Evolutionary conservation across 2,888 invertebrate genomes (phyloP).

Genomic region (Melipona beecheii): DNA sequence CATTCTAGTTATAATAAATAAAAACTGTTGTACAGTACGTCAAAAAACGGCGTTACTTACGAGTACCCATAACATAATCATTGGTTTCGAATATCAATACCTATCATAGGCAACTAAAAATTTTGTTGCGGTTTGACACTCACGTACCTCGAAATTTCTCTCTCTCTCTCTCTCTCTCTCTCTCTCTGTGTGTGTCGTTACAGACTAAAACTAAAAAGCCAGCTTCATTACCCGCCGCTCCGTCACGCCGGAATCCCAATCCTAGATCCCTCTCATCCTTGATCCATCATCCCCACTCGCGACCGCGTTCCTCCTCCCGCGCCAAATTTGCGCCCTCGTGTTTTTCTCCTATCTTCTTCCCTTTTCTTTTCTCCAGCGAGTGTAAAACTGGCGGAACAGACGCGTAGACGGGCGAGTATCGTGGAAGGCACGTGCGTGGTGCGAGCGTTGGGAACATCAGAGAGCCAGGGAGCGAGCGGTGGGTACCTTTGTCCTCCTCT

Average conservation of each 20-base stretch:
- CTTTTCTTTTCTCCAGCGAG: background rate
- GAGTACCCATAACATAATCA: too few species aligned
- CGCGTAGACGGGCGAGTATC: slow-evolving; percentile 33
- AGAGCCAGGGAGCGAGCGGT: slow-evolving; percentile 47
- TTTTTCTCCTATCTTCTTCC: too few species aligned
- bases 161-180: too few species aligned
- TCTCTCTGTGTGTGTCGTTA: too few species aligned
- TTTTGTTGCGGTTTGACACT: too few species aligned
- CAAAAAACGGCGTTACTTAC: too few species aligned
- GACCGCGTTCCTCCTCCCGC: background rate
- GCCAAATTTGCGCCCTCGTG: background rate
- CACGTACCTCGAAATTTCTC: too few species aligned
- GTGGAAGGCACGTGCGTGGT: slow-evolving; percentile 38
- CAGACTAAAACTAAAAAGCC: too few species aligned
- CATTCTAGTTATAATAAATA: too few species aligned
- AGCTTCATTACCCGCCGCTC: background rate
- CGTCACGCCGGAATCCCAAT: background rate
- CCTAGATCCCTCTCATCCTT: background rate
- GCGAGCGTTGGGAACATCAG: slow-evolving; percentile 68
- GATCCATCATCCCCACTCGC: background rate
- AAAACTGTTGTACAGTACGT: too few species aligned
- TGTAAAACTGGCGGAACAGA: slow-evolving; percentile 42
- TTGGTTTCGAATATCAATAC: too few species aligned
- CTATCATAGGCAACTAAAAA: too few species aligned
- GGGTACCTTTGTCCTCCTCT: slow-evolving; percentile 74